phyloP scores from a whole-genome alignment of 2,113 vertebrate genomes.

The Phalacrocorax pelagicus region DNA sequence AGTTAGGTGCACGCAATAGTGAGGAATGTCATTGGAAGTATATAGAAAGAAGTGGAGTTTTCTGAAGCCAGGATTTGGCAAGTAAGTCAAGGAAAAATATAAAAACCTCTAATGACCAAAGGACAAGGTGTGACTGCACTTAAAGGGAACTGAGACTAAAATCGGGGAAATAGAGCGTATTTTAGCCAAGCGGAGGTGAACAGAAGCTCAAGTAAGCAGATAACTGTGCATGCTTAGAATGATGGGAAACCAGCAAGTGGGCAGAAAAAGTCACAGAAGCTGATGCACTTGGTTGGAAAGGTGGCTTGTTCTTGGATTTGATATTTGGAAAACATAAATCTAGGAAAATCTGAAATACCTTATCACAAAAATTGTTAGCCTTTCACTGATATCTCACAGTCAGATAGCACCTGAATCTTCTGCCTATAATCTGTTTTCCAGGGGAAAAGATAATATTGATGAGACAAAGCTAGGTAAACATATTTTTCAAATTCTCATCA shows the following conservation, averaged over 20 bases:
- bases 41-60: neutral
- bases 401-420: neutral
- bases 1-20: accelerated
- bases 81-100: neutral
- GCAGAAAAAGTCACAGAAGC: neutral
- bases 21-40: neutral
- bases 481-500: neutral
- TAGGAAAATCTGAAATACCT: neutral
- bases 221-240: neutral
- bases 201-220: neutral
- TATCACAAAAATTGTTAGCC: neutral
- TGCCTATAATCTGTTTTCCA: neutral
- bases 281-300: neutral
- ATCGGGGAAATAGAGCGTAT: neutral
- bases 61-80: neutral
- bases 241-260: neutral
- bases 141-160: neutral
- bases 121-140: neutral
- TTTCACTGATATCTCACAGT: neutral
- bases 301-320: neutral
- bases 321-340: neutral
- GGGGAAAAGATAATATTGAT: neutral
- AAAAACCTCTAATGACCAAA: neutral
- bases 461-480: neutral
- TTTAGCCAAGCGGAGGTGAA: neutral